A percentile compares a stretch with the other conserved stretches of the same genome.
Evolutionary conservation across 2,888 invertebrate species (phyloP).

Genomic region (Antheraea assamensis): DNA sequence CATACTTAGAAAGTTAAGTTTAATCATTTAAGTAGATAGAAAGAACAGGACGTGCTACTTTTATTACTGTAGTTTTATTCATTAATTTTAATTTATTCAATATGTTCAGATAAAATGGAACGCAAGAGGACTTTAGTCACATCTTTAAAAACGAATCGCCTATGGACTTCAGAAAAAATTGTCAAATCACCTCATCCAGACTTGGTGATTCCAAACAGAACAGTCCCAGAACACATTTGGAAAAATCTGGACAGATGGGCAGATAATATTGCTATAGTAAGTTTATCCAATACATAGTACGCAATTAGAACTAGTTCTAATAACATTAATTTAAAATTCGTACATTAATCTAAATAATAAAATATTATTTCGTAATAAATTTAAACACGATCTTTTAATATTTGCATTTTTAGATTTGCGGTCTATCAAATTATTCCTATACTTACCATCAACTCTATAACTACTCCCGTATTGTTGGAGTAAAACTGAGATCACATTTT

Average conservation of each 20-base stretch:
- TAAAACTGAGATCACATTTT: conserved; percentile 82
- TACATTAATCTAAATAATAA: too few species aligned
- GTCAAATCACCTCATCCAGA: conserved; percentile 76
- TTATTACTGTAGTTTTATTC: too few species aligned
- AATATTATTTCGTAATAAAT: too few species aligned
- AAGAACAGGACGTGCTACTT: too few species aligned
- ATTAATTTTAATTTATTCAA: too few species aligned
- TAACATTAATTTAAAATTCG: too few species aligned
- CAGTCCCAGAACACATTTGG: conserved; percentile 84
- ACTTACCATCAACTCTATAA: conserved; percentile 85
- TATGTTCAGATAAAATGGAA: conserved; percentile 20
- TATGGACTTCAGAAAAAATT: conserved; percentile 60
- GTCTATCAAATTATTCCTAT: conserved; percentile 84
- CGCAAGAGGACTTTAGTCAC: conserved; percentile 29
- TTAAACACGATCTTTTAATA: background rate
- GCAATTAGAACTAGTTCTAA: too few species aligned
- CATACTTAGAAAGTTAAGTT: too few species aligned
- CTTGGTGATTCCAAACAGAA: conserved; percentile 72
- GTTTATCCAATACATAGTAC: conserved; percentile 36
- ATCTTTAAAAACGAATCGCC: conserved; percentile 30
- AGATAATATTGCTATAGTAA: conserved; percentile 84
- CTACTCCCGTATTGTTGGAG: conserved; percentile 82
- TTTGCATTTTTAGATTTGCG: conserved; percentile 83
- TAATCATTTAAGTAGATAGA: too few species aligned
- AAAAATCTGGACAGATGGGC: conserved; percentile 83